phyloP scores from a whole-genome alignment of 2,797 vertebrate genomes.

The Lutjanus campechanus region DNA sequence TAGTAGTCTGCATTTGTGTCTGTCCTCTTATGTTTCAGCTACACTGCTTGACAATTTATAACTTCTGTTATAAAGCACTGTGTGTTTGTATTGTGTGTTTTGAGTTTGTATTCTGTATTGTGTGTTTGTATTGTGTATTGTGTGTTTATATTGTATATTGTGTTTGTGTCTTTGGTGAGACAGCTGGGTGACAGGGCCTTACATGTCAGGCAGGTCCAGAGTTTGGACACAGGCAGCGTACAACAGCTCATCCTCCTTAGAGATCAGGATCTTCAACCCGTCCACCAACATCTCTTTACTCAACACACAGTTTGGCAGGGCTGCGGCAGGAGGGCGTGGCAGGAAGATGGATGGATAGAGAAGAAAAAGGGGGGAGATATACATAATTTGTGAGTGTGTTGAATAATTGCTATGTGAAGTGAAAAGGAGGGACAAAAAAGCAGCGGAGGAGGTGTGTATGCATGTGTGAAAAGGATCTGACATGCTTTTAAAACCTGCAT shows the following conservation, averaged over 20 bases:
- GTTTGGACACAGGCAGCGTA: conserved; percentile 95
- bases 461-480: conserved; percentile 29
- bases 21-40: too few relatives aligned
- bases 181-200: conserved; percentile 67
- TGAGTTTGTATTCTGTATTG: too few relatives aligned
- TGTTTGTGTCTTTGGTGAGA: neutral
- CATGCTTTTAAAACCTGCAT: conserved; percentile 36
- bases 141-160: neutral
- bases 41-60: too few relatives aligned
- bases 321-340: conserved; percentile 52
- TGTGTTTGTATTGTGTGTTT: neutral
- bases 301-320: conserved; percentile 91
- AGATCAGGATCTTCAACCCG: conserved; percentile 95
- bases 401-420: conserved; percentile 47
- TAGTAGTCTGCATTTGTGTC: too few relatives aligned
- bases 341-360: conserved; percentile 42
- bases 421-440: conserved; percentile 25
- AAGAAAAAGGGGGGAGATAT: conserved; percentile 45
- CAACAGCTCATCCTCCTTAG: conserved; percentile 96
- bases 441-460: conserved; percentile 25
- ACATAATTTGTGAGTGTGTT: conserved; percentile 51
- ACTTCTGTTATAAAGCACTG: neutral
- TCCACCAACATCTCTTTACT: conserved; percentile 94
- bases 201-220: conserved; percentile 96
- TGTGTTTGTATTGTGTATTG: too few relatives aligned